These are phyloP conservation scores for Rhea pennata DNA, from an alignment of 2,113 vertebrate genomes.

Conservation along the genomic window DNA sequence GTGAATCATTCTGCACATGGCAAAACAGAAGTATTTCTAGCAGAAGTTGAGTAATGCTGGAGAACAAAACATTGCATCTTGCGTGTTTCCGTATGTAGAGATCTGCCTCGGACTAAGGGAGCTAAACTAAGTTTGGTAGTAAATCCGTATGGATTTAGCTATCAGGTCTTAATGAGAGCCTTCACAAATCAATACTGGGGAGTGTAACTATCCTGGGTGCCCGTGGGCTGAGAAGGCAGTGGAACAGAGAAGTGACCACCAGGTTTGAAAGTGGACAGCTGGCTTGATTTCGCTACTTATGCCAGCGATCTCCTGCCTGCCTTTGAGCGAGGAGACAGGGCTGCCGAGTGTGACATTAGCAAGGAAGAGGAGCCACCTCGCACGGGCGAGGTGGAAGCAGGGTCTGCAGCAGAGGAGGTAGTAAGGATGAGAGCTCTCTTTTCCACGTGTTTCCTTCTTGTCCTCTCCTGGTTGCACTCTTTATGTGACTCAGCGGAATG, in stretches of 20 bases:
- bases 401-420: background rate
- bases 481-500: rapidly evolving
- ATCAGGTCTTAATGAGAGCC: background rate
- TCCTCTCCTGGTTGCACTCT: too few species aligned
- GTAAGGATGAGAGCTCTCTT: background rate
- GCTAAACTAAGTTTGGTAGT: rapidly evolving
- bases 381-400: too few species aligned
- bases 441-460: background rate
- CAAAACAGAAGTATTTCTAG: background rate
- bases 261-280: background rate
- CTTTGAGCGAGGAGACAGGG: background rate
- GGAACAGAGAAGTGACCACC: background rate
- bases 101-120: background rate
- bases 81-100: rapidly evolving
- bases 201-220: background rate
- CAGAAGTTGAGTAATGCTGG: background rate
- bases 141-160: background rate
- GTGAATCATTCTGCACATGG: background rate
- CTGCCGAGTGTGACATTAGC: rapidly evolving
- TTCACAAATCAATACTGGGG: background rate
- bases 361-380: background rate
- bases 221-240: rapidly evolving
- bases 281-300: background rate
- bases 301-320: background rate
- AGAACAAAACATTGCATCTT: background rate